Evolutionary conservation across 1,140 invertebrate species (phyloP).

Genomic region (Conopomorpha cramerella): DNA sequence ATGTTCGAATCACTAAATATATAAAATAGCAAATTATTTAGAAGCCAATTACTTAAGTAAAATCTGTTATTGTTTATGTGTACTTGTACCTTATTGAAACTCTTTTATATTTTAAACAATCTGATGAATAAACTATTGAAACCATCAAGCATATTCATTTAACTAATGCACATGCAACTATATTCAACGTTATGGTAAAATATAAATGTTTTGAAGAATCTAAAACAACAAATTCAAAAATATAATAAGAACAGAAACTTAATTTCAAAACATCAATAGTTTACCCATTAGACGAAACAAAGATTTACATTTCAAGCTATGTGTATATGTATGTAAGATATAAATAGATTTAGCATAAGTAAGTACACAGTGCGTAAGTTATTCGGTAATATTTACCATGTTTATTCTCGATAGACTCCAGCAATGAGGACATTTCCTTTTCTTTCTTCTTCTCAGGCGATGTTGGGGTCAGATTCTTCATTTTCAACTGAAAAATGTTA

Average conservation of each 20-base stretch:
- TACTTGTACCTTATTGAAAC: constrained; percentile 11
- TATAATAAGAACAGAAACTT: constrained; percentile 5
- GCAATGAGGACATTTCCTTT: constrained; percentile 72
- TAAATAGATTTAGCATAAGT: no score
- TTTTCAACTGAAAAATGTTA: constrained; percentile 47
- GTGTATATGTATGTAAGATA: no score
- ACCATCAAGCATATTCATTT: constrained; percentile 42
- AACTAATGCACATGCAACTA: constrained; percentile 41
- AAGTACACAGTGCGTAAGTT: no score
- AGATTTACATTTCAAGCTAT: background rate
- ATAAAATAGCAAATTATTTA: no score
- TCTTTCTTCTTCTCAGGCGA: constrained; percentile 63
- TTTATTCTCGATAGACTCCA: constrained; percentile 78
- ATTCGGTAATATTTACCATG: constrained; percentile 67
- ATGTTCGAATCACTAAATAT: no score
- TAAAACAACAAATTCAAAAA: constrained; percentile 9
- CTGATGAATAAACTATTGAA: constrained; percentile 71
- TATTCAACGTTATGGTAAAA: constrained; percentile 46
- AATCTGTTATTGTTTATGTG: constrained; percentile 2
- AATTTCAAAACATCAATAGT: constrained; percentile 63
- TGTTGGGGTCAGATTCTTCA: constrained; percentile 46
- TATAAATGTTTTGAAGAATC: constrained; percentile 57
- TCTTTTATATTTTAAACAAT: constrained; percentile 32
- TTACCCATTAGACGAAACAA: constrained; percentile 44
- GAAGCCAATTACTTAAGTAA: no score